phyloP scores from a whole-genome alignment of 2,113 vertebrate species.

The Apteryx owenii region DNA sequence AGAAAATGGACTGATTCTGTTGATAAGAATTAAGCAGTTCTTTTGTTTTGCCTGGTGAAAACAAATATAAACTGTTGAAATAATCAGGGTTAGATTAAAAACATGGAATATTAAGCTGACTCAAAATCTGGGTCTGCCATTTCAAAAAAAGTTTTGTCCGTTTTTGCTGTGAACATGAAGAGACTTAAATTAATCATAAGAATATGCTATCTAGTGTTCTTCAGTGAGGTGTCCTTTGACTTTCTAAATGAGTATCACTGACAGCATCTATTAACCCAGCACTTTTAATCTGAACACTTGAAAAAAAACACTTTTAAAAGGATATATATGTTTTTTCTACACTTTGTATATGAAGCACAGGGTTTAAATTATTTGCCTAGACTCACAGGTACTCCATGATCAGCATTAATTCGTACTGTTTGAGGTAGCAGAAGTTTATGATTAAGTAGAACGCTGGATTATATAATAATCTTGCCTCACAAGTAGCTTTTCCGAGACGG shows the following conservation, averaged over 20 bases:
- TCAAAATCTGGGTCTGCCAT: neutral
- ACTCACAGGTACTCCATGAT: neutral
- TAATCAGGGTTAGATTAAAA: neutral
- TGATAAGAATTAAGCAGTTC: neutral
- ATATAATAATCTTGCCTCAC: neutral
- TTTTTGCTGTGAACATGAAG: neutral
- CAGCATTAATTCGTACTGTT: neutral
- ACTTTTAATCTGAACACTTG: neutral
- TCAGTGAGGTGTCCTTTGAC: neutral
- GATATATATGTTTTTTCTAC: neutral
- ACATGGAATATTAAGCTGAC: neutral
- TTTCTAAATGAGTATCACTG: neutral
- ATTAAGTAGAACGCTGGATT: neutral
- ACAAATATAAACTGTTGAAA: constrained; percentile 1
- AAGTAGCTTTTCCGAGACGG: neutral
- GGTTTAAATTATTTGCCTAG: neutral
- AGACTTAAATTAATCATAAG: neutral
- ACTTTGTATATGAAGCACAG: neutral
- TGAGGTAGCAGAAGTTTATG: neutral
- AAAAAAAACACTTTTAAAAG: neutral
- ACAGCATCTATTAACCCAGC: neutral
- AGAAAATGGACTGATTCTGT: neutral
- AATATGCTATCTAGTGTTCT: neutral
- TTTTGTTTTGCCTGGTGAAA: neutral
- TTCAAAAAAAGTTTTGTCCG: neutral